Evolutionary conservation across 2,797 vertebrate genomes (phyloP).

Genomic region (Mycteria americana): DNA sequence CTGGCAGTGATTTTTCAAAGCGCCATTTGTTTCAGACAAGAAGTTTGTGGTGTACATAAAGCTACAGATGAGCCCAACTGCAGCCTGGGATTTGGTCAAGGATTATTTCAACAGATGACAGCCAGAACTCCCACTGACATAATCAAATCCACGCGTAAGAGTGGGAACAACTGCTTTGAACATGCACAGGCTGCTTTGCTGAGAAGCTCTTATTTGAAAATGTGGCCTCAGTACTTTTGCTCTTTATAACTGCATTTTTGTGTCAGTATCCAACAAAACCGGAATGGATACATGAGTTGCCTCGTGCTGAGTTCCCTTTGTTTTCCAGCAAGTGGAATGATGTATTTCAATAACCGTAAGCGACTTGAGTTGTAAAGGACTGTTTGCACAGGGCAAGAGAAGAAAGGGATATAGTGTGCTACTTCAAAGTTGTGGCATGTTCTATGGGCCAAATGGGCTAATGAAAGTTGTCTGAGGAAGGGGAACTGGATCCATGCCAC

Average conservation of each 20-base stretch:
- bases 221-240: not conserved
- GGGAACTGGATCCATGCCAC: not conserved
- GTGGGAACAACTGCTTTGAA: conserved; percentile 24
- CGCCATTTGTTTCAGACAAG: conserved; percentile 19
- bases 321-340: conserved; percentile 19
- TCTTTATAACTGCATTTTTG: conserved; percentile 14
- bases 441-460: not conserved
- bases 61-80: not conserved
- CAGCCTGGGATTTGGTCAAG: conserved; percentile 22
- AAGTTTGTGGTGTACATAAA: conserved; percentile 8
- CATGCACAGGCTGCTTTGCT: not conserved
- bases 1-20: conserved; percentile 48
- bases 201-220: conserved; percentile 16
- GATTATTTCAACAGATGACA: conserved; percentile 45
- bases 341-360: not conserved
- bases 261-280: conserved; percentile 15
- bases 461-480: not conserved
- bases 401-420: not conserved
- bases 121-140: conserved; percentile 30
- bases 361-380: not conserved
- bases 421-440: not conserved
- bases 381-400: not conserved
- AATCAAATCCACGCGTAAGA: not conserved
- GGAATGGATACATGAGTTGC: not conserved
- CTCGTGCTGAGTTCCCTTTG: conserved; percentile 3